Evolutionary conservation across 2,797 vertebrate genomes (phyloP).

Genomic region (Momotus momota): DNA sequence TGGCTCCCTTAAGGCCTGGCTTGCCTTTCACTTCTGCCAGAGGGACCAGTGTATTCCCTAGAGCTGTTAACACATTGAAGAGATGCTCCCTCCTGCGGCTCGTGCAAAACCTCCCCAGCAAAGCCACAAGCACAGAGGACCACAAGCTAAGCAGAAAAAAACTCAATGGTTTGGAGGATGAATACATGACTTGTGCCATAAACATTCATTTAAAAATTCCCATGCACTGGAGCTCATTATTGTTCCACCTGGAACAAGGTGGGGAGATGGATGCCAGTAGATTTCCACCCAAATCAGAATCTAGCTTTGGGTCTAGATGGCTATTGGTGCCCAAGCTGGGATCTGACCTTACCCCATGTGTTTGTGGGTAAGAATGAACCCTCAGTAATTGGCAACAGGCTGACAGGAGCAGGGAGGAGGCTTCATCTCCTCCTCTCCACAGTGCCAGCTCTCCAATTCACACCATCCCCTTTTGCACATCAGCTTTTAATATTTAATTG

Average conservation of each 20-base stretch:
- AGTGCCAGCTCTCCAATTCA: slow-evolving; percentile 10
- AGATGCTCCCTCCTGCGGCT: background rate
- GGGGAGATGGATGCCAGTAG: background rate
- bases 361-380: background rate
- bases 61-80: background rate
- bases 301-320: background rate
- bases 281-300: background rate
- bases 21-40: background rate
- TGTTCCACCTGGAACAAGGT: background rate
- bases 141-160: background rate
- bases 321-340: background rate
- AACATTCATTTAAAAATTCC: background rate
- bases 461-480: background rate
- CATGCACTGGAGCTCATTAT: background rate
- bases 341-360: background rate
- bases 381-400: background rate
- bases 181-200: background rate
- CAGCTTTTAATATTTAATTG: slow-evolving; percentile 75
- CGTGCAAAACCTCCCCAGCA: background rate
- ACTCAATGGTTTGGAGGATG: background rate
- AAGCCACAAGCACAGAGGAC: background rate
- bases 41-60: background rate
- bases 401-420: background rate
- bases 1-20: background rate
- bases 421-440: background rate